Base-by-base conservation (phyloP, 2,113 vertebrate species). In the Spermophilus dauricus region DNA sequence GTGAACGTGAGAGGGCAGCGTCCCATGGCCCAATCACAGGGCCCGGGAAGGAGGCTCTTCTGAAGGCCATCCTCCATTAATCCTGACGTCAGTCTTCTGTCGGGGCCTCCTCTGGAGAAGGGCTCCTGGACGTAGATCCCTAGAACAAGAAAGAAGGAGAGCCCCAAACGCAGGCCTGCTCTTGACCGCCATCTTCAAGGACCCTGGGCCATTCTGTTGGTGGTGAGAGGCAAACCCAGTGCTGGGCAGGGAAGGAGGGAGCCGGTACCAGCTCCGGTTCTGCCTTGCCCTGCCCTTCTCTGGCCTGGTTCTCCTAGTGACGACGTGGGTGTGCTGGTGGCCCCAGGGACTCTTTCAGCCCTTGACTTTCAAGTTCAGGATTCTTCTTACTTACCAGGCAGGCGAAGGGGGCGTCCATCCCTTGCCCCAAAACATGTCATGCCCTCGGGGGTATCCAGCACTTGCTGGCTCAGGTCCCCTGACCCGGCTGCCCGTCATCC, bases 1-100 rank as follows among this genome's bases (percentile, higher is more conserved):
- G 42, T 9, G 28, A 20, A 37, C 5, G 45, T 6, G 30, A 34
- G 10, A 18, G 10, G 13, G 28, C n/a, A 34, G 20, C 22, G 39
- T 10, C 10, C 0, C 28, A 39, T 2, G 14, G 48, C 5, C 7
- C 8, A 24, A 58, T 8, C 16, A 16, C 0, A 0, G 4, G 45
- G 56, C 24, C 8, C 16, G 24, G 20, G 18, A 39, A 1, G 7
- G n/a, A 39, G 6, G 8, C 3, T 53, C n/a, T 69, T 18, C 75
- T 24, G 69, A 48, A 58, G 89, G 39, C 12, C 13, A 0, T 1
- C 10, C 11, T 34, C 30, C 9, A 63, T 67, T 63, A 83, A 37
- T 37, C 51, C 81, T 77, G 39, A 42, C 0, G 0, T 28, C 20
- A 17, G 5, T 11, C 20, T 39, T 63, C 61, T 28, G 61, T 11